Conservation (phyloP, 2,888 invertebrate species). For the Tortrix viridana region DNA sequence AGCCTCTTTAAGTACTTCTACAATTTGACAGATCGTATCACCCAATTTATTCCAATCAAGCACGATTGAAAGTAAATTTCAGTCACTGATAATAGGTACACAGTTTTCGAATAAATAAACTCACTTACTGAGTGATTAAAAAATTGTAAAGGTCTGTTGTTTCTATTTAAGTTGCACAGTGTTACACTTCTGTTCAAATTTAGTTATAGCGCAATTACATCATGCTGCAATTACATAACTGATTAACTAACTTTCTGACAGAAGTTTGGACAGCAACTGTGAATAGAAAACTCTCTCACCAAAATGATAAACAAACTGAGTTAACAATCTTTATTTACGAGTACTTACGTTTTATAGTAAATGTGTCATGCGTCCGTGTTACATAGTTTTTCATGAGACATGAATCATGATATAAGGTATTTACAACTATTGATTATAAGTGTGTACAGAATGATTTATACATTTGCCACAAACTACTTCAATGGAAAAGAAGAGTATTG, state of each 20-base stretch:
- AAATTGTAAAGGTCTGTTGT: no score
- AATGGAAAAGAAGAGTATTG: constrained; percentile 53
- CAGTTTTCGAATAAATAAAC: no score
- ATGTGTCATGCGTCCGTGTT: no score
- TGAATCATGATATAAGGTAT: neutral
- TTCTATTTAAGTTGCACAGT: no score
- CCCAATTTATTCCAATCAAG: no score
- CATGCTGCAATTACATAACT: neutral
- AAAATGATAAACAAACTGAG: constrained; percentile 17
- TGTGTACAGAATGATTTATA: constrained; percentile 11
- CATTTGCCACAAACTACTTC: constrained; percentile 53
- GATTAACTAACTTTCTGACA: constrained; percentile 27
- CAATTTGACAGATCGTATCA: no score
- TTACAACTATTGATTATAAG: neutral
- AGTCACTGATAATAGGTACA: no score
- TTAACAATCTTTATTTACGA: neutral
- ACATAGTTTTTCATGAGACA: neutral
- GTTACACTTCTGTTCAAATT: neutral
- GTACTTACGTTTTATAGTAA: neutral
- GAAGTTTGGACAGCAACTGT: neutral
- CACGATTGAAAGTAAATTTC: no score
- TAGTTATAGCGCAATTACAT: neutral
- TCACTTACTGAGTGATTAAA: no score
- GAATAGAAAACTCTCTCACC: neutral
- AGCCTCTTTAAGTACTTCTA: no score